Evolutionary conservation across 1,140 invertebrate species (phyloP).

Genomic region (Dendrolimus kikuchii): DNA sequence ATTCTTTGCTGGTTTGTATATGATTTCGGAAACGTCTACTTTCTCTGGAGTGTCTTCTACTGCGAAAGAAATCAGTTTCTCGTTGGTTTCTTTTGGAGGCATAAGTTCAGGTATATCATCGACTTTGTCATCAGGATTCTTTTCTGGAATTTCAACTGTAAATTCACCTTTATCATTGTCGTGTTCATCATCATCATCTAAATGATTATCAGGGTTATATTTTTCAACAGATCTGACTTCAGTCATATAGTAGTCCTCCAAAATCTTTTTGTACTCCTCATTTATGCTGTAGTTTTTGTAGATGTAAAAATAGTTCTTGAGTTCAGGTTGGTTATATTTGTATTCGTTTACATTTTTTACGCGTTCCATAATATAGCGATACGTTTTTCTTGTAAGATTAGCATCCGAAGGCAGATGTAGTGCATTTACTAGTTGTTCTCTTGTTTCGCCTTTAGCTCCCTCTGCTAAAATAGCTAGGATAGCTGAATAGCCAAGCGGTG

Average conservation of each 20-base stretch:
- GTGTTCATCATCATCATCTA: slow-evolving; percentile 32
- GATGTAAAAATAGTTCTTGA: slow-evolving; percentile 78
- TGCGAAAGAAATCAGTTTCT: slow-evolving; percentile 65
- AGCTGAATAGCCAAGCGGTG: slow-evolving; percentile 75
- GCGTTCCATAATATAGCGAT: slow-evolving; percentile 64
- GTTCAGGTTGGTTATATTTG: slow-evolving; percentile 71
- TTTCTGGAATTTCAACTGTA: slow-evolving; percentile 33
- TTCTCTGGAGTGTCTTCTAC: slow-evolving; percentile 67
- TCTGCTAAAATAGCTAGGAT: slow-evolving; percentile 75
- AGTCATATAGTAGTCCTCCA: slow-evolving; percentile 74
- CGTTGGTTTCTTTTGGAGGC: slow-evolving; percentile 43
- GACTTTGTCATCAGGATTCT: slow-evolving; percentile 37
- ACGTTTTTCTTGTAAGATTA: slow-evolving; percentile 59
- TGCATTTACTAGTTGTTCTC: slow-evolving; percentile 69
- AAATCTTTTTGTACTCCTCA: slow-evolving; percentile 73
- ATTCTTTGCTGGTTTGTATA: slow-evolving; percentile 66
- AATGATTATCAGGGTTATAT: slow-evolving; percentile 43
- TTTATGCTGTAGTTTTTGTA: slow-evolving; percentile 76
- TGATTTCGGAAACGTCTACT: slow-evolving; percentile 42
- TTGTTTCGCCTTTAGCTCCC: slow-evolving; percentile 74
- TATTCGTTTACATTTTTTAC: slow-evolving; percentile 72
- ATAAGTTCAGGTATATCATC: slow-evolving; percentile 57
- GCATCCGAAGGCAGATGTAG: slow-evolving; percentile 73
- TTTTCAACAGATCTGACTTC: slow-evolving; percentile 74
- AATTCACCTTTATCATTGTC: slow-evolving; percentile 39